Evolutionary conservation across 2,797 vertebrate genomes (phyloP).

Genomic region (Cercopithecus petaurista): DNA sequence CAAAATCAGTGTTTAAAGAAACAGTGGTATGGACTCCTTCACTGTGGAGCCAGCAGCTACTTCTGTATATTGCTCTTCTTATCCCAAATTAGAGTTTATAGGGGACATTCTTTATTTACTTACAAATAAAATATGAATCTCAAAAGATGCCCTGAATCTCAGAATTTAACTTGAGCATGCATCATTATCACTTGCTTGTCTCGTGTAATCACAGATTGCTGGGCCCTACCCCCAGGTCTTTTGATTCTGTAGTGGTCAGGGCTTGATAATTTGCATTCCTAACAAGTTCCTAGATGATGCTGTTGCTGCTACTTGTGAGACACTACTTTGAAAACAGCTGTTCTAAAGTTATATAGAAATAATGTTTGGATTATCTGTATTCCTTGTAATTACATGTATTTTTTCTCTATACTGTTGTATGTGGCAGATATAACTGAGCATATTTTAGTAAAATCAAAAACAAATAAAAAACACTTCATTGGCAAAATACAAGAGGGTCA

Average conservation of each 20-base stretch:
- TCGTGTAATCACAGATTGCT: neutral
- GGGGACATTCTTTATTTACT: conserved; percentile 46
- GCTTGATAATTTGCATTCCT: neutral
- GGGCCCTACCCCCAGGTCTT: neutral
- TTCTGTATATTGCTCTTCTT: conserved; percentile 10
- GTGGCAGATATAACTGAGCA: neutral
- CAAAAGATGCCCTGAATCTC: neutral
- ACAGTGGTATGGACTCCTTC: neutral
- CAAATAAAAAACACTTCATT: neutral
- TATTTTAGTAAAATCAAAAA: conserved; percentile 6
- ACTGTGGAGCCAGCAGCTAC: neutral
- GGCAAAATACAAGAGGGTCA: neutral
- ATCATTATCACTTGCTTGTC: neutral
- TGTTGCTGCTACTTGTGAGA: neutral
- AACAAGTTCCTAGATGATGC: neutral
- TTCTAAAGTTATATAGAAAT: neutral
- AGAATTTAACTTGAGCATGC: neutral
- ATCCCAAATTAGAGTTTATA: conserved; percentile 44
- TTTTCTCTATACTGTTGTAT: neutral
- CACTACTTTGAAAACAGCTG: neutral
- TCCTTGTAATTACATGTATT: neutral
- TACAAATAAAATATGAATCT: conserved; percentile 85
- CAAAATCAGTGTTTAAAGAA: conserved; percentile 50
- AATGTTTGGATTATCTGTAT: neutral
- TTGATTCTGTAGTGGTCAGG: neutral